Percentiles rank a stretch among this genome's conserved stretches.
Evolutionary conservation across 2,888 invertebrate species (phyloP).

Genomic region (Ametastegia equiseti): DNA sequence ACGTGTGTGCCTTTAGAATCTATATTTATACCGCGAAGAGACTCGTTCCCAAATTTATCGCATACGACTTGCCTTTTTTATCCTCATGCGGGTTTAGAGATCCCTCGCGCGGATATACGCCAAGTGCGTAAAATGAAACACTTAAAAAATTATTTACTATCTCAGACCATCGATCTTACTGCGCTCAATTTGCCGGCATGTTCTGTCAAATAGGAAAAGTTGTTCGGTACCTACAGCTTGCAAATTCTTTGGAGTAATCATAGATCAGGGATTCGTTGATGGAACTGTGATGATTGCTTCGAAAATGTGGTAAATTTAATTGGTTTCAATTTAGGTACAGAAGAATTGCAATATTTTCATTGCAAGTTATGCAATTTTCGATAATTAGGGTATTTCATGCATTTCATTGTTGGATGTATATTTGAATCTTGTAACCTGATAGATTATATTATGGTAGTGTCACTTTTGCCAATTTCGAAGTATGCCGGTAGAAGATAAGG

Average conservation of each 20-base stretch:
- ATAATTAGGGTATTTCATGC: too few relatives aligned
- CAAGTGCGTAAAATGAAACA: background rate
- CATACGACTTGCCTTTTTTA: background rate
- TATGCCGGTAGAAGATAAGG: background rate
- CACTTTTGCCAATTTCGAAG: background rate
- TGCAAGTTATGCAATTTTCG: too few relatives aligned
- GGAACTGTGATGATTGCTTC: too few relatives aligned
- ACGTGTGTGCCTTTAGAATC: conserved; percentile 14
- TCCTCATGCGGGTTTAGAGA: background rate
- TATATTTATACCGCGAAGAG: conserved; percentile 20
- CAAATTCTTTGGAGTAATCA: background rate
- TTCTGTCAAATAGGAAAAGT: background rate
- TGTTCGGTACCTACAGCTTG: background rate
- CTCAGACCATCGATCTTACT: background rate
- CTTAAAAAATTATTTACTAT: background rate
- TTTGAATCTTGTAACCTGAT: background rate
- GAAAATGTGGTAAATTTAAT: too few relatives aligned
- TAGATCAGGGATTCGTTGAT: background rate
- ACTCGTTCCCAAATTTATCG: conserved; percentile 9
- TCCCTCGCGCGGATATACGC: background rate
- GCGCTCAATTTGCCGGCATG: background rate
- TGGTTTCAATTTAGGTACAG: too few relatives aligned
- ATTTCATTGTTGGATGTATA: too few relatives aligned
- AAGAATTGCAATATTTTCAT: too few relatives aligned
- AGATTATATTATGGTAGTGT: background rate